A percentile compares a stretch with the other conserved stretches of the same genome.
These are phyloP conservation scores for Amazona ochrocephala DNA, from an alignment of 2,797 vertebrate genomes.

Conservation along the genomic window DNA sequence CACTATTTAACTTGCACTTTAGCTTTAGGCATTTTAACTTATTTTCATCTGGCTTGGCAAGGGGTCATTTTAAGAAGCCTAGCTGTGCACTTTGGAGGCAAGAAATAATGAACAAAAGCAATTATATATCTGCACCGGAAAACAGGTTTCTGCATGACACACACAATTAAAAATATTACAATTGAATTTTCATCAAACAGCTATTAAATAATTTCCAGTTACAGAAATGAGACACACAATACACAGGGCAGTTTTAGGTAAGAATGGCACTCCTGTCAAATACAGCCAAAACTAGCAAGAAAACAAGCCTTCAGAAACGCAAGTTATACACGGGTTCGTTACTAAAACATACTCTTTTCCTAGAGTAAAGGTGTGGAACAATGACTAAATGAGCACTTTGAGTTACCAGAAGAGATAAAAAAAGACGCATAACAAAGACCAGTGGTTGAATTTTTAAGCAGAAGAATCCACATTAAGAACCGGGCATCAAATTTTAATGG, in stretches of 20 bases:
- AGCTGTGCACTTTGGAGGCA: background rate
- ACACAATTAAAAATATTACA: background rate
- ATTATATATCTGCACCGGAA: background rate
- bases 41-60: background rate
- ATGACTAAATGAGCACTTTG: background rate
- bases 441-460: background rate
- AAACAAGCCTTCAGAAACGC: background rate
- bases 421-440: background rate
- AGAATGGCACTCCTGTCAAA: background rate
- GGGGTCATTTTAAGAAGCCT: background rate
- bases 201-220: conserved; percentile 14
- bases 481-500: background rate
- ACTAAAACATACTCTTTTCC: background rate
- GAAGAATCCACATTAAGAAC: background rate
- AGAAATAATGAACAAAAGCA: background rate
- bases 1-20: background rate
- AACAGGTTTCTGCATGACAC: background rate
- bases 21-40: background rate
- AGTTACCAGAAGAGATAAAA: background rate
- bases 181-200: background rate
- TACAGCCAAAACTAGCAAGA: background rate
- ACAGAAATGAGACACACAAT: background rate
- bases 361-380: background rate
- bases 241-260: background rate
- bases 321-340: background rate